Base-by-base conservation (phyloP, 2,797 vertebrate species). In the Pagetopsis macropterus region DNA sequence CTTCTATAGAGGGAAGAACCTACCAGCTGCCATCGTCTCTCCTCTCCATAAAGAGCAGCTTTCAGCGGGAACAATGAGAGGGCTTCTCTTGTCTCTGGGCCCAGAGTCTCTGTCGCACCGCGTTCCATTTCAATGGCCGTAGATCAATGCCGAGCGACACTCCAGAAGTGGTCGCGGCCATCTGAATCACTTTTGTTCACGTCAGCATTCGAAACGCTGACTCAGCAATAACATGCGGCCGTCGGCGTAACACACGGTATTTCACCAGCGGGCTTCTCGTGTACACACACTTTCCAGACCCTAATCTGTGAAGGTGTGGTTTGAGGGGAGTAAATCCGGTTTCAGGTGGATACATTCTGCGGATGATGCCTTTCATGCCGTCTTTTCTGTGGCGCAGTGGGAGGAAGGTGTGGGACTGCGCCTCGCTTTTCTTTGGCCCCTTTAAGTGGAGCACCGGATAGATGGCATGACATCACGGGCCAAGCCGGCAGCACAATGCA, bases 11-110 rank as follows among this genome's bases (percentile, higher is more conserved):
- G 84, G 88, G 93, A 94, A 92, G 94, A 95, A 92, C 93, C 91
- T 93, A 94, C 94, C 95, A 95, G 95, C 94, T 95, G 94, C 94
- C 93, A 93, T 94, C 91, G 84, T 93, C 94, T 87, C 92, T 89
- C 85, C 84, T 85, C 74, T 65, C 91, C 83, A 93, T 91, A 95
- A 95, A 95, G 93, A 91, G 85, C 90, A 93, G 89, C 94, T 94
- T 94, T 94, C 92, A 94, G 76, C 76, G 76, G 56, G 89, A 92
- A 94, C 95, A 95, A 95, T 95, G 81, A 93, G 87, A 89, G 86
- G 92, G 92, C 89, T 92, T 91, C 90, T 91, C 90, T 92, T 93
- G 92, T 94, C 90, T 93, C 87, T 89, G 63, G 83, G 87, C 87
- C 87, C 67, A 17, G 88, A 93, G 89, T 91, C 91, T 89, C 81